Evolutionary conservation across 2,888 invertebrate genomes (phyloP).

Genomic region (Diogma glabrata): DNA sequence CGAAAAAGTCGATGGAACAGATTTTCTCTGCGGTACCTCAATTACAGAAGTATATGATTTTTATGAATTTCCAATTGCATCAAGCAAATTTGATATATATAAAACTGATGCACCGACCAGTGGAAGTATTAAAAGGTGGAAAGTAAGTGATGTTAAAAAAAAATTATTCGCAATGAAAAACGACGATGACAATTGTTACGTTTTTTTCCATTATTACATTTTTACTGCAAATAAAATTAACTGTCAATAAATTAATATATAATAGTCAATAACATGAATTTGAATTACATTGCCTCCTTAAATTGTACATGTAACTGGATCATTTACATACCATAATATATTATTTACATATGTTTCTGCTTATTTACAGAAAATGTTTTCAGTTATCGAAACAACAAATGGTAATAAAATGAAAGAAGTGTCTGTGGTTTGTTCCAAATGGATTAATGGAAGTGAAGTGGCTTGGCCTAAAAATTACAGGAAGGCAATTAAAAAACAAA

Average conservation of each 20-base stretch:
- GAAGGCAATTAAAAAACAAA: background rate
- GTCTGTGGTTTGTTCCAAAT: conserved; percentile 6
- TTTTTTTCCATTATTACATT: conserved; percentile 8
- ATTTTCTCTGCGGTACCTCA: background rate
- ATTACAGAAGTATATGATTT: background rate
- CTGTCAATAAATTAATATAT: too few species aligned
- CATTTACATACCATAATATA: too few species aligned
- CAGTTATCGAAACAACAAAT: background rate
- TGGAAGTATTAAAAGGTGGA: background rate
- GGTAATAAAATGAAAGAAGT: background rate
- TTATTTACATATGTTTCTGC: too few species aligned
- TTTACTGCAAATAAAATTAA: background rate
- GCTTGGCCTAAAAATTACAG: background rate
- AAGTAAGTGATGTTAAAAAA: background rate
- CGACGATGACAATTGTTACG: conserved; percentile 1
- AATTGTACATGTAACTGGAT: too few species aligned
- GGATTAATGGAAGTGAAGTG: conserved; percentile 1
- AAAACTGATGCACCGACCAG: background rate
- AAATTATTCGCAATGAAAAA: conserved; percentile 7
- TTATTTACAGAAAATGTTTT: background rate
- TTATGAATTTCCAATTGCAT: background rate
- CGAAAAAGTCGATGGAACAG: too few species aligned
- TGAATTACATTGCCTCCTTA: too few species aligned
- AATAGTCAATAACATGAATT: too few species aligned
- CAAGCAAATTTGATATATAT: background rate